A percentile compares a stretch with the other conserved stretches of the same genome.
phyloP scores from a whole-genome alignment of 2,113 vertebrate species.

The Myotis yumanensis region DNA sequence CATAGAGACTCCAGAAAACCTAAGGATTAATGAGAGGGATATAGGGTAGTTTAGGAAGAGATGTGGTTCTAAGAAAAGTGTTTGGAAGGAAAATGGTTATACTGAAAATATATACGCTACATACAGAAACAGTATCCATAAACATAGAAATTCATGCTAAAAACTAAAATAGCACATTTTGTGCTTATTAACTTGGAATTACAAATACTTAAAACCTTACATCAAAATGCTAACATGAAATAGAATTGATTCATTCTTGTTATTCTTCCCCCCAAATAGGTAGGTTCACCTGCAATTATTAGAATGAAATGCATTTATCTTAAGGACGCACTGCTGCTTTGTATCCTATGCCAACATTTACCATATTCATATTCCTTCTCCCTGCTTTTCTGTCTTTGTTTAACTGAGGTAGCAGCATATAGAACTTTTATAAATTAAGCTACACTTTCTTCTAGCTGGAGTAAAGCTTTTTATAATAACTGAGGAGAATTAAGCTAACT shows the following conservation, averaged over 20 bases:
- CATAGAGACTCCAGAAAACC: not conserved
- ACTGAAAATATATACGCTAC: not conserved
- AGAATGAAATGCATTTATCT: conserved; percentile 13
- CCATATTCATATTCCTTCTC: not conserved
- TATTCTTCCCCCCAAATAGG: not conserved
- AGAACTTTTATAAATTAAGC: conserved; percentile 39
- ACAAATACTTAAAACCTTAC: conserved; percentile 15
- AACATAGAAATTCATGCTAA: not conserved
- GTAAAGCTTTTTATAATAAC: conserved; percentile 10
- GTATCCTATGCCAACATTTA: not conserved
- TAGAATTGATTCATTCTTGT: conserved; percentile 20
- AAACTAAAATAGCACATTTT: not conserved
- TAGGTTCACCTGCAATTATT: conserved; percentile 13
- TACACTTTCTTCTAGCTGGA: conserved; percentile 17
- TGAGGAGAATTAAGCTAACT: not conserved
- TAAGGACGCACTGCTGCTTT: not conserved
- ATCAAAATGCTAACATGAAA: conserved; percentile 23
- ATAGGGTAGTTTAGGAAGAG: not conserved
- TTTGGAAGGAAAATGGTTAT: conserved; percentile 23
- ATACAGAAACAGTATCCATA: not conserved
- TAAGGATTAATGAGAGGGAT: not conserved
- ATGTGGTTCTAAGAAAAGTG: not conserved
- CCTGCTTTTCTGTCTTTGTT: conserved; percentile 2
- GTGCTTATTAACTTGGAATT: conserved; percentile 37
- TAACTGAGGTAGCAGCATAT: not conserved